phyloP scores from a whole-genome alignment of 2,113 vertebrate genomes.

The Chrysemys picta region DNA sequence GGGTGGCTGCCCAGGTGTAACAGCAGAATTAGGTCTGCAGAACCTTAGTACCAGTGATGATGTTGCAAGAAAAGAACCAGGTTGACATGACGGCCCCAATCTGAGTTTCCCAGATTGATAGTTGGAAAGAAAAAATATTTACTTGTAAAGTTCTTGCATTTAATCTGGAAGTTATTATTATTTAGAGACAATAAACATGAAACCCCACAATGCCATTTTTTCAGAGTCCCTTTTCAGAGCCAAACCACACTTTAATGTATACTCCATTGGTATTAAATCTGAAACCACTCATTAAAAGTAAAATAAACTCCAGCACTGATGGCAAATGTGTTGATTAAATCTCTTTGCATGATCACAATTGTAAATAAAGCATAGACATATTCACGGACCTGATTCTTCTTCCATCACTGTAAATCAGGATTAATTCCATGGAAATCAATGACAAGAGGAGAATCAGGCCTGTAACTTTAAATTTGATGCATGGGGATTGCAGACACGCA shows the following conservation, averaged over 20 bases:
- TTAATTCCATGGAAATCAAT: background rate
- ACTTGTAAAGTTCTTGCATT: constrained; percentile 9
- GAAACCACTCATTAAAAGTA: constrained; percentile 70
- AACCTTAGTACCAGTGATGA: background rate
- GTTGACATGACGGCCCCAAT: constrained; percentile 1
- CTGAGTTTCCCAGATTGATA: background rate
- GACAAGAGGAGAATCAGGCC: background rate
- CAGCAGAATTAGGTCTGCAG: background rate
- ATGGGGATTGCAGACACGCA: background rate
- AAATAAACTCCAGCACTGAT: constrained; percentile 67
- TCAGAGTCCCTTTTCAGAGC: constrained; percentile 51
- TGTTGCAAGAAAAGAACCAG: constrained; percentile 2
- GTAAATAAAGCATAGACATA: constrained; percentile 49
- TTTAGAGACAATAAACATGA: constrained; percentile 63
- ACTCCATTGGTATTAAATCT: constrained; percentile 72
- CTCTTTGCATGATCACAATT: constrained; percentile 61
- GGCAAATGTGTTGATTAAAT: constrained; percentile 67
- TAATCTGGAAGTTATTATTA: constrained; percentile 76
- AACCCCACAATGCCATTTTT: constrained; percentile 48
- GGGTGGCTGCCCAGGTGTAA: rapidly evolving
- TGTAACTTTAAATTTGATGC: background rate
- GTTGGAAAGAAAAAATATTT: background rate
- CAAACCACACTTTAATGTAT: constrained; percentile 68
- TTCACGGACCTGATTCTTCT: constrained; percentile 48
- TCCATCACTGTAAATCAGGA: constrained; percentile 14